These are phyloP conservation scores for Pituophis catenifer DNA, from an alignment of 2,113 vertebrate species.

Conservation along the genomic window DNA sequence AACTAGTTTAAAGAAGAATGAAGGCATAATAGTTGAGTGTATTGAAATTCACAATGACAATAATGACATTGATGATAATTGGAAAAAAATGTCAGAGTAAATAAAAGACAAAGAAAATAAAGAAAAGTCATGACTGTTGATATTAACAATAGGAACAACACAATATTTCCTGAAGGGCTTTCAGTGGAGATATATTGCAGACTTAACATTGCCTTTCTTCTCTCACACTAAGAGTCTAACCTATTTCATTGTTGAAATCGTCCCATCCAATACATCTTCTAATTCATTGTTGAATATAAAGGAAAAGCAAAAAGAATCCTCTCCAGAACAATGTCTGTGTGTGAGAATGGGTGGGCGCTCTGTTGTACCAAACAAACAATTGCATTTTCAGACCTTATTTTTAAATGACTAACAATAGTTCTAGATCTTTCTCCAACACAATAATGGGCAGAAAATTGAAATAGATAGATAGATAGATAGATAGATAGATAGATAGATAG, in stretches of 20 bases:
- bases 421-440: not conserved
- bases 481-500: too few relatives aligned
- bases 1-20: not conserved
- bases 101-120: not conserved
- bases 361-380: not conserved
- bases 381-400: not conserved
- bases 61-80: not conserved
- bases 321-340: not conserved
- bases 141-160: not conserved
- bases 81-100: not conserved
- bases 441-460: not conserved
- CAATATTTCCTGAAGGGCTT: not conserved
- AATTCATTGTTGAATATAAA: not conserved
- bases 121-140: not conserved
- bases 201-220: not conserved
- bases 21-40: not conserved
- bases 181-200: not conserved
- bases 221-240: not conserved
- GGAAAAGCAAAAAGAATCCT: not conserved
- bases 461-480: too few relatives aligned
- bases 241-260: not conserved
- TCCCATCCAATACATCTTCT: not conserved
- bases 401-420: not conserved
- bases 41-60: not conserved
- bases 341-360: not conserved